A percentile compares a stretch with the other conserved stretches of the same genome.
phyloP scores from a whole-genome alignment of 2,888 invertebrate genomes.

The Dione juno region DNA sequence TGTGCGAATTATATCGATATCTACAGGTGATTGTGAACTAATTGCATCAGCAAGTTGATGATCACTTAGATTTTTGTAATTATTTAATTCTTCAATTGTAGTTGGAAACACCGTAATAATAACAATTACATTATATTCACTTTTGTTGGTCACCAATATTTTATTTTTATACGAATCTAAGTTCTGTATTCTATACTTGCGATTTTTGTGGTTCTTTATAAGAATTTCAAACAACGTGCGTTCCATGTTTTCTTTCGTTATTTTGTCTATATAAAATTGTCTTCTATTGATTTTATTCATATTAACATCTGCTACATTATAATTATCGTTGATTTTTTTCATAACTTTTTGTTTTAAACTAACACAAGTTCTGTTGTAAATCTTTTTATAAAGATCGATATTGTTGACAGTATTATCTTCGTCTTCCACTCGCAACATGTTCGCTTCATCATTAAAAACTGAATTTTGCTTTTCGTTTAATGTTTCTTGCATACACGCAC shows the following conservation, averaged over 20 bases:
- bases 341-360: conserved; percentile 57
- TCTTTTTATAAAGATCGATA: conserved; percentile 60
- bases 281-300: conserved; percentile 24
- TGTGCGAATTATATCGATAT: conserved; percentile 67
- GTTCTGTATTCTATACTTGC: conserved; percentile 62
- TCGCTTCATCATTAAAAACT: conserved; percentile 47
- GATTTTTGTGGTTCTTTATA: conserved; percentile 57
- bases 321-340: conserved; percentile 46
- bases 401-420: conserved; percentile 37
- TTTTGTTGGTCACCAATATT: conserved; percentile 33
- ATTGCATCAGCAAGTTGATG: conserved; percentile 55
- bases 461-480: conserved; percentile 54
- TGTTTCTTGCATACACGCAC: conserved; percentile 67
- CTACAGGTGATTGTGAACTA: conserved; percentile 53
- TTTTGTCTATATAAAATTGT: conserved; percentile 26
- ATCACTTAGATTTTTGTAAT: conserved; percentile 43
- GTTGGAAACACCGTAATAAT: conserved; percentile 62
- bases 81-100: conserved; percentile 17
- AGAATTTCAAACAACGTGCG: conserved; percentile 55
- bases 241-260: conserved; percentile 39
- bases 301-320: conserved; percentile 40
- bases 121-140: conserved; percentile 58
- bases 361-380: conserved; percentile 68
- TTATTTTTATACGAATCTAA: conserved; percentile 55
- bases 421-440: conserved; percentile 48